Conservation (phyloP, 2,113 vertebrate genomes). For the Tauraco erythrolophus region DNA sequence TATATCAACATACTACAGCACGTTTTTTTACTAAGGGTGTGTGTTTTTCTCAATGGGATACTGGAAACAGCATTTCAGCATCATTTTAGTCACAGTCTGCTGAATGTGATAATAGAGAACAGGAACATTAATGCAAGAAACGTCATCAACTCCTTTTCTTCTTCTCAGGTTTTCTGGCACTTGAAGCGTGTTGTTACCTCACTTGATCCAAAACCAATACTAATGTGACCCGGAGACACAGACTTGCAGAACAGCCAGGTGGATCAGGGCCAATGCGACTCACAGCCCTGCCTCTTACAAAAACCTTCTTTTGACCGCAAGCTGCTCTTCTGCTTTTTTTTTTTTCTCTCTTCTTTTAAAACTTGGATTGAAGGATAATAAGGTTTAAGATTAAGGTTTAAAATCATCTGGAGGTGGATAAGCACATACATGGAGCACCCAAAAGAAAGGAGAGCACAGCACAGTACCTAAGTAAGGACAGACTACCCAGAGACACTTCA, state of each 20-base stretch:
- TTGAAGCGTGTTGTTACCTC: neutral
- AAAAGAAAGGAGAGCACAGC: neutral
- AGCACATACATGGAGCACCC: neutral
- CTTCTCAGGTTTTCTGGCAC: neutral
- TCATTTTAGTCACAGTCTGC: neutral
- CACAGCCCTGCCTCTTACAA: neutral
- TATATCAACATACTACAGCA: neutral
- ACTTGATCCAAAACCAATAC: neutral
- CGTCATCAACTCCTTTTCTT: neutral
- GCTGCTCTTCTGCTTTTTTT: neutral
- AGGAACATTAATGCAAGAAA: neutral
- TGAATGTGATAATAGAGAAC: neutral
- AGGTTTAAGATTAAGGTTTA: neutral
- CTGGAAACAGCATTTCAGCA: neutral
- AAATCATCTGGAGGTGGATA: neutral
- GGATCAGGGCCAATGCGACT: neutral
- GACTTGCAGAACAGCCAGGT: neutral
- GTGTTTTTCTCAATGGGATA: neutral
- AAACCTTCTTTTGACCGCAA: neutral
- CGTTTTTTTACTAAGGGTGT: neutral
- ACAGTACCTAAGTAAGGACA: neutral
- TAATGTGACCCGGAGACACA: neutral
- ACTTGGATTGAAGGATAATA: neutral
- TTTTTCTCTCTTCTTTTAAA: neutral
- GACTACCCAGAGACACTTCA: neutral